These are phyloP conservation scores for Xyrauchen texanus DNA, from an alignment of 2,113 vertebrate genomes.

Conservation along the genomic window DNA sequence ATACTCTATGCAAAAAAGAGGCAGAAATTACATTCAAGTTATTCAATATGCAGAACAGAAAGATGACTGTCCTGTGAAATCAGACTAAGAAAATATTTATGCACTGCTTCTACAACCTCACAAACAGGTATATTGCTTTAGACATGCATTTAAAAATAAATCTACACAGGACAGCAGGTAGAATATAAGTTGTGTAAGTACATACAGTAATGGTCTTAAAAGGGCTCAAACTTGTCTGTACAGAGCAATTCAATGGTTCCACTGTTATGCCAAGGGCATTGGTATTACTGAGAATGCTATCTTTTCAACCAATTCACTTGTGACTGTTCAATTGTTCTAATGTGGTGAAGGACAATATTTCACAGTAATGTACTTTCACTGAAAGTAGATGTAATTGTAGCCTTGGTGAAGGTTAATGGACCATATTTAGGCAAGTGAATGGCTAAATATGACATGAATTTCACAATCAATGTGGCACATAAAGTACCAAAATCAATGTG, in stretches of 20 bases:
- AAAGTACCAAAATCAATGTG: no score
- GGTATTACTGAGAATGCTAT: background rate
- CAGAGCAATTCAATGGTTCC: background rate
- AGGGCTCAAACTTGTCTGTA: background rate
- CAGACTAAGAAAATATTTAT: slow-evolving; percentile 45
- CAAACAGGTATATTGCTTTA: background rate
- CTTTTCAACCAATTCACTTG: slow-evolving; percentile 3
- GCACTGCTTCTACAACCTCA: background rate
- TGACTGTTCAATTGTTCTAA: background rate
- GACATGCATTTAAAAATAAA: no score
- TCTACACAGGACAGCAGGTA: background rate
- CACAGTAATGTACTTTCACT: background rate
- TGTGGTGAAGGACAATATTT: slow-evolving; percentile 14
- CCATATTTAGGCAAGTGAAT: no score
- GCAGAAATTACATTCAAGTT: slow-evolving; percentile 42
- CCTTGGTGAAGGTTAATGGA: no score
- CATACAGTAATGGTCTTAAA: no score
- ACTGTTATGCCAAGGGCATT: background rate
- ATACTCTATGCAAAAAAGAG: slow-evolving; percentile 50
- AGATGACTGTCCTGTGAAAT: slow-evolving; percentile 45
- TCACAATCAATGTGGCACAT: no score
- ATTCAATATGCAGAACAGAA: slow-evolving; percentile 46
- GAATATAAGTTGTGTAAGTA: background rate
- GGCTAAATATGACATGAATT: no score
- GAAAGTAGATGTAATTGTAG: no score